A percentile compares a stretch with the other conserved stretches of the same genome.
phyloP scores from a whole-genome alignment of 1,140 invertebrate species.

The Solenopsis fugax region DNA sequence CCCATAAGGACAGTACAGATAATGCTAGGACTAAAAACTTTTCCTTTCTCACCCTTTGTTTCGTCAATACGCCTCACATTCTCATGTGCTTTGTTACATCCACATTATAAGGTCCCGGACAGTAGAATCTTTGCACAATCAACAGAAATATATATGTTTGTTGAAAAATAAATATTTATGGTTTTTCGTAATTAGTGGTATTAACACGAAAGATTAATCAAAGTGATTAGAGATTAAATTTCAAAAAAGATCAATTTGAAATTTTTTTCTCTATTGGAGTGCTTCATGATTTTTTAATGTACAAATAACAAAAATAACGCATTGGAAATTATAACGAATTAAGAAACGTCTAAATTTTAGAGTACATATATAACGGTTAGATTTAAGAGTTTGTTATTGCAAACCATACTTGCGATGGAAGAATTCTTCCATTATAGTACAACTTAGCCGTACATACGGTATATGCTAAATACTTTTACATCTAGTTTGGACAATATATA shows the following conservation, averaged over 20 bases:
- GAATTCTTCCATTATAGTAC: slow-evolving; percentile 12
- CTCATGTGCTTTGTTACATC: slow-evolving; percentile 51
- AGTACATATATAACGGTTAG: slow-evolving; percentile 17
- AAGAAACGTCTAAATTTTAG: slow-evolving; percentile 25
- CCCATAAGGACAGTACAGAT: slow-evolving; percentile 57
- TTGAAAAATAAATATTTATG: slow-evolving; percentile 45
- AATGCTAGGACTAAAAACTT: slow-evolving; percentile 63
- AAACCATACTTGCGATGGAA: slow-evolving; percentile 24
- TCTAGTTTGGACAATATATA: slow-evolving; percentile 39
- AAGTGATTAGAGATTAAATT: background rate
- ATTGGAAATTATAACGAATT: slow-evolving; percentile 7
- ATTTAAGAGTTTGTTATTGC: slow-evolving; percentile 29
- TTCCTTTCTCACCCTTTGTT: slow-evolving; percentile 40
- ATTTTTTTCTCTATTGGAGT: background rate
- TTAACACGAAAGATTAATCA: background rate
- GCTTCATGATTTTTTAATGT: background rate
- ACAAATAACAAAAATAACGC: slow-evolving; percentile 14
- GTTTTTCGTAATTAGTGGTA: background rate
- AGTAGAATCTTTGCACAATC: slow-evolving; percentile 33
- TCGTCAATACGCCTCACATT: slow-evolving; percentile 22
- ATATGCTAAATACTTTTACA: slow-evolving; percentile 27
- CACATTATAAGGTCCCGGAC: slow-evolving; percentile 58
- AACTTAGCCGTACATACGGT: slow-evolving; percentile 15
- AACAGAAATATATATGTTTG: slow-evolving; percentile 35
- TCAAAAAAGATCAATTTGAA: background rate